Conservation (phyloP, 1,140 invertebrate species). For the Drosophila subobscura region DNA sequence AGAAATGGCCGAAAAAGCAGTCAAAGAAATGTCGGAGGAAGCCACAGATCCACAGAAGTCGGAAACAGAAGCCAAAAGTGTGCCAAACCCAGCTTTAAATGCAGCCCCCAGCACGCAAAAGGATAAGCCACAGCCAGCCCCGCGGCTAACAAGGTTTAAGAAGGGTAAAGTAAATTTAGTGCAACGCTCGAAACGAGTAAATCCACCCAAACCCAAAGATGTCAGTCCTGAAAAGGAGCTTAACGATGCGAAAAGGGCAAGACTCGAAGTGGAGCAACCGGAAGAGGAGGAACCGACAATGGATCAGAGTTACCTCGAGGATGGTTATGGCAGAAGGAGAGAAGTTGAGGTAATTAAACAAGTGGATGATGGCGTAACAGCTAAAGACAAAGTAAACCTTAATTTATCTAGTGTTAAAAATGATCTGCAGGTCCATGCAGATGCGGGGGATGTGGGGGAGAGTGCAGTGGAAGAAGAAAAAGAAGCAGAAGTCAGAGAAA, state of each 20-base stretch:
- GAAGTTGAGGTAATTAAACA: conserved; percentile 16
- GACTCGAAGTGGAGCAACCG: background rate
- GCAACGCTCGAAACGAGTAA: conserved; percentile 53
- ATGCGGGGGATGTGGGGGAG: background rate
- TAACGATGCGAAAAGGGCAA: conserved; percentile 6
- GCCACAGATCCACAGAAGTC: background rate
- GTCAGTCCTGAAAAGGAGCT: too few relatives aligned
- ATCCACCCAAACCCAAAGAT: conserved; percentile 7
- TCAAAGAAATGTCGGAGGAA: background rate
- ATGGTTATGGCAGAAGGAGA: background rate
- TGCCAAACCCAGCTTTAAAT: background rate
- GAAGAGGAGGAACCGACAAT: background rate
- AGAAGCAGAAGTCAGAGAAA: background rate
- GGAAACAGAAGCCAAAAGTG: background rate
- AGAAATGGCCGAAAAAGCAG: too few relatives aligned
- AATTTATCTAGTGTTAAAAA: conserved; percentile 40
- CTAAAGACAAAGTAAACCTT: conserved; percentile 25
- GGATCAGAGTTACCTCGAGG: conserved; percentile 14
- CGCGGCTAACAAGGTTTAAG: conserved; percentile 42
- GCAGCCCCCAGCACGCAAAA: background rate
- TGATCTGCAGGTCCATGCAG: conserved; percentile 27
- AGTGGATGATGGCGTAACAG: conserved; percentile 6
- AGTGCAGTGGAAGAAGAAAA: background rate
- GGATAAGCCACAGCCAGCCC: conserved; percentile 5
- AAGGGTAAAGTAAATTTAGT: conserved; percentile 75